Evolutionary conservation across 1,140 invertebrate genomes (phyloP).

Genomic region (Pteromalus puparum): DNA sequence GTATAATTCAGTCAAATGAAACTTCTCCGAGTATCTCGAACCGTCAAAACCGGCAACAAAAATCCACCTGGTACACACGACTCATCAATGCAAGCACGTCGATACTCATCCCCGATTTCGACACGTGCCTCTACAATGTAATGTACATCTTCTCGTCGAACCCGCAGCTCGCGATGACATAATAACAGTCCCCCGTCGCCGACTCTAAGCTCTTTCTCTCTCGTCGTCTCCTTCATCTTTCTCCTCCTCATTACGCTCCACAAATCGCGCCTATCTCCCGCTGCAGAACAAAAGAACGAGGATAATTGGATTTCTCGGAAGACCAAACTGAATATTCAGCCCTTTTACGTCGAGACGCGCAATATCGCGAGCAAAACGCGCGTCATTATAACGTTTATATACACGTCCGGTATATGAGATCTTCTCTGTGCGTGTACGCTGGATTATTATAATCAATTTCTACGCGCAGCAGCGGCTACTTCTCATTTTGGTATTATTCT

Average conservation of each 20-base stretch:
- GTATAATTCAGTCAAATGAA: too few species aligned
- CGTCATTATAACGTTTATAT: not conserved
- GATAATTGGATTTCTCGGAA: constrained; percentile 23
- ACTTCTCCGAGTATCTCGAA: too few species aligned
- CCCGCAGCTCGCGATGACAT: not conserved
- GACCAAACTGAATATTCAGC: not conserved
- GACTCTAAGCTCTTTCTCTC: too few species aligned
- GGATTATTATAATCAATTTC: not conserved
- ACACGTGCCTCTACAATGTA: too few species aligned
- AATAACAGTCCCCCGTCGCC: not conserved
- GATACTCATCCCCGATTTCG: too few species aligned
- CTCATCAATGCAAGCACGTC: too few species aligned
- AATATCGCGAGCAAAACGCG: not conserved
- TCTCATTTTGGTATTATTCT: too few species aligned
- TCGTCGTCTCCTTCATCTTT: not conserved
- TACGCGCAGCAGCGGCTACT: too few species aligned
- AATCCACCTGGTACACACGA: too few species aligned
- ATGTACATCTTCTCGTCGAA: too few species aligned
- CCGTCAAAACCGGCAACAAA: too few species aligned
- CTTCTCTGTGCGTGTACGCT: too few species aligned
- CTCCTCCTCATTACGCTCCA: not conserved
- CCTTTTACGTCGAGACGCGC: constrained; percentile 14
- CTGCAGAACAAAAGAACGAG: constrained; percentile 15
- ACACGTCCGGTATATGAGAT: not conserved
- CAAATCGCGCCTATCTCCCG: not conserved